Evolutionary conservation across 2,797 vertebrate genomes (phyloP), one percentile per base, ranked within the genome.

Genomic region (Epinephelus coioides): DNA sequence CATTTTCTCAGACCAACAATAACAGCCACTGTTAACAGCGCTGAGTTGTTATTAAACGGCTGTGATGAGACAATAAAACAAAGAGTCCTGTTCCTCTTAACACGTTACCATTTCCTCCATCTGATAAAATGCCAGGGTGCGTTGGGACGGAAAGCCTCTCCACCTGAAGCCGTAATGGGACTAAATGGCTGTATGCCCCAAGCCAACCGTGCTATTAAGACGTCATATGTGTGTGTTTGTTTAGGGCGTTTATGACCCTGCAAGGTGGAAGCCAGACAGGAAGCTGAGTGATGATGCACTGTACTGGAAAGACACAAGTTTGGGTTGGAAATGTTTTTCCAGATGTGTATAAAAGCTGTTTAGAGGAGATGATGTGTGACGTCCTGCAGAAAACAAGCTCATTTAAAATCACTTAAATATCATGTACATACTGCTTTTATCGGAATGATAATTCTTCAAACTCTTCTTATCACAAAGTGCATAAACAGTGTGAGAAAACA

Each of bases 181-280:
- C 61, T 73, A 77, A 86, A 89, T 81, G 63, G 53, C 69, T 25
- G 15, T 54, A 66, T 57, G 30, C 5, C 71, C 57, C 60, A 14
- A 62, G 68, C 60, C 82, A 76, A 84, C 84, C 4, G 5, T 34
- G 87, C 77, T 82, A 79, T 91, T 83, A 72, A 38, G 15, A 21
- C 59, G n/a, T 88, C 83, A 89, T 66, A 47, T 13, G 13, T 77
- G 27, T 6, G 38, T 91, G 84, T 92, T 92, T 89, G 70, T 38
- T 83, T 23, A 82, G 54, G 63, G 76, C 14, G 2, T 94, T 93
- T 93, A 81, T 8, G 17, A 81, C 60, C 50, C 72, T 14, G 64
- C 1, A 21, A 69, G 84, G 72, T 86, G 91, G 54, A 12, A 9
- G 49, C 15, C 1, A 6, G 78, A 73, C 76, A 81, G 80, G 81